A percentile compares a stretch with the other conserved stretches of the same genome.
These are phyloP conservation scores for Paraescarpia echinospica DNA, from an alignment of 1,140 invertebrate species.

Conservation along the genomic window DNA sequence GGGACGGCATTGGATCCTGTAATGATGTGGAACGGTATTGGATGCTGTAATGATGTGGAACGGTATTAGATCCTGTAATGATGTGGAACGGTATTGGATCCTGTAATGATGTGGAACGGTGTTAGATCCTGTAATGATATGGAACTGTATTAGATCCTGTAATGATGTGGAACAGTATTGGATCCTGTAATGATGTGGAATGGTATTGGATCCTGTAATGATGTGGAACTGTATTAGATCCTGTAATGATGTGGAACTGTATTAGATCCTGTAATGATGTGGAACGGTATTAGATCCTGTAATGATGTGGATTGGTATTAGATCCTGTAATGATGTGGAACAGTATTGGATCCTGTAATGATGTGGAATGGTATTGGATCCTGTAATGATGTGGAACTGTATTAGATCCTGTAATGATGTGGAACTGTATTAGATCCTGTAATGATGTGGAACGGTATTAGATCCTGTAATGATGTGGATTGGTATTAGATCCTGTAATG, in stretches of 20 bases:
- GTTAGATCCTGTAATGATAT: no score
- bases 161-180: background rate
- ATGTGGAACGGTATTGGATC: conserved; percentile 53
- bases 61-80: conserved; percentile 61
- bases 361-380: conserved; percentile 53
- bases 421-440: conserved; percentile 61
- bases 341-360: conserved; percentile 55
- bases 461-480: no score
- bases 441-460: background rate
- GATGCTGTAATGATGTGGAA: conserved; percentile 55
- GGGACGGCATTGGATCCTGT: conserved; percentile 55
- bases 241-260: conserved; percentile 24
- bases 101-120: conserved; percentile 24
- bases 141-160: no score
- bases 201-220: conserved; percentile 55
- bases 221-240: conserved; percentile 61
- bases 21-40: background rate
- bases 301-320: no score
- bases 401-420: conserved; percentile 62
- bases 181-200: conserved; percentile 55
- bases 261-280: conserved; percentile 62
- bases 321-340: conserved; percentile 55
- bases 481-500: conserved; percentile 66
- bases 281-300: background rate
- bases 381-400: conserved; percentile 24